Evolutionary conservation across 2,888 invertebrate genomes (phyloP), one percentile per base, ranked within the genome.

Genomic region (Cerceris ruficornis): DNA sequence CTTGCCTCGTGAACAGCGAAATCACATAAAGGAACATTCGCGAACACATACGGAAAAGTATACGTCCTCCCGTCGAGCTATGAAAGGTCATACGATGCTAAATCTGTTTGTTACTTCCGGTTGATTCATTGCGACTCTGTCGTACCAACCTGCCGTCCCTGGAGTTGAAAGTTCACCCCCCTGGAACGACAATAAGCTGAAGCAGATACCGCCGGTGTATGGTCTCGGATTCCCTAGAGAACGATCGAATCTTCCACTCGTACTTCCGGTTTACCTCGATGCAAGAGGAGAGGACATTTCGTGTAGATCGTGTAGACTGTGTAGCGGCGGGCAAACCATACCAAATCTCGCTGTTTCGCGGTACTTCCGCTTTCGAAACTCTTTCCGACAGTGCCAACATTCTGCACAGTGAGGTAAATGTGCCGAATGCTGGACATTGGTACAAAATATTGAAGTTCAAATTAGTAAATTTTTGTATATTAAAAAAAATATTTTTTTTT

Each of bases 71-170:
- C 15, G 52, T n/a, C 50, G 13, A 41, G 60, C 9, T 50, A 9
- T 17, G 17, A 41, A 58, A 46, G 50, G 75, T 55, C 28, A 42
- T 69, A 28, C 77, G 66, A 79, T 79, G 77, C 68, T 81, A 72
- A 85, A 84, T 84, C 83, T 79, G 88, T 86, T 88, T 86, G 84
- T 85, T 86, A 81, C 77, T 81, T 85, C 68, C 73, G 74, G 54
- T 68, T 77, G 83, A 84, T 83, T 84, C 74, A 82, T 70, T 64
- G 81, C 64, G 66, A 71, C 55, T 59, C 49, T 50, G 41, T 62
- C 61, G 60, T 61, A 67, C 49, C 46, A 52, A 50, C 59, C 55
- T 60, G 52, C 15, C 9, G 39, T 54, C 60, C 55, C 69, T 50
- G 46, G 79, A 83, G 78, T 77, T 64, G 67, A 80, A 87, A 86